phyloP scores from a whole-genome alignment of 2,888 invertebrate species.

The Diabrotica balteata region DNA sequence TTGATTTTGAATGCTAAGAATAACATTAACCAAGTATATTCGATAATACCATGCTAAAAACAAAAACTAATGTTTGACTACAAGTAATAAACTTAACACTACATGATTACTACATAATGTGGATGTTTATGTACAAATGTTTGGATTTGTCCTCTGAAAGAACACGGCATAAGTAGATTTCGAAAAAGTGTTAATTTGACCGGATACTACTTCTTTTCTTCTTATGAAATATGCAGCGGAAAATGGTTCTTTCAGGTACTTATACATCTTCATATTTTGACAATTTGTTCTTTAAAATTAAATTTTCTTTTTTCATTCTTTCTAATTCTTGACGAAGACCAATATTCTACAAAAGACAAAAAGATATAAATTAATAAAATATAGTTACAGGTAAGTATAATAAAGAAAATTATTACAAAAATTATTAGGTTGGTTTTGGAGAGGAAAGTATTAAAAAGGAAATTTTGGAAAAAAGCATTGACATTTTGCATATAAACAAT shows the following conservation, averaged over 20 bases:
- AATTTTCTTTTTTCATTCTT: constrained; percentile 89
- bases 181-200: constrained; percentile 28
- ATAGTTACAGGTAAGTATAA: too few relatives aligned
- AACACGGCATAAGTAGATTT: constrained; percentile 47
- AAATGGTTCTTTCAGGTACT: constrained; percentile 50
- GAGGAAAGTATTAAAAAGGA: too few relatives aligned
- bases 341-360: constrained; percentile 73
- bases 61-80: constrained; percentile 44
- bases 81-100: constrained; percentile 57
- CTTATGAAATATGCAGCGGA: constrained; percentile 42
- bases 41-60: constrained; percentile 28
- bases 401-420: too few relatives aligned
- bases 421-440: too few relatives aligned
- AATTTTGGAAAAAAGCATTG: too few relatives aligned
- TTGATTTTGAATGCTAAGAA: constrained; percentile 14
- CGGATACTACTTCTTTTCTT: constrained; percentile 19
- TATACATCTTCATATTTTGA: constrained; percentile 87
- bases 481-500: too few relatives aligned
- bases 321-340: constrained; percentile 89
- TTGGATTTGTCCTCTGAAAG: constrained; percentile 56
- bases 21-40: constrained; percentile 23
- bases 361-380: constrained; percentile 22
- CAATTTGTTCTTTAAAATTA: constrained; percentile 87
- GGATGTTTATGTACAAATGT: constrained; percentile 61
- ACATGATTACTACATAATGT: constrained; percentile 61